phyloP scores from a whole-genome alignment of 2,888 invertebrate species.

The Cheilosia grossa region DNA sequence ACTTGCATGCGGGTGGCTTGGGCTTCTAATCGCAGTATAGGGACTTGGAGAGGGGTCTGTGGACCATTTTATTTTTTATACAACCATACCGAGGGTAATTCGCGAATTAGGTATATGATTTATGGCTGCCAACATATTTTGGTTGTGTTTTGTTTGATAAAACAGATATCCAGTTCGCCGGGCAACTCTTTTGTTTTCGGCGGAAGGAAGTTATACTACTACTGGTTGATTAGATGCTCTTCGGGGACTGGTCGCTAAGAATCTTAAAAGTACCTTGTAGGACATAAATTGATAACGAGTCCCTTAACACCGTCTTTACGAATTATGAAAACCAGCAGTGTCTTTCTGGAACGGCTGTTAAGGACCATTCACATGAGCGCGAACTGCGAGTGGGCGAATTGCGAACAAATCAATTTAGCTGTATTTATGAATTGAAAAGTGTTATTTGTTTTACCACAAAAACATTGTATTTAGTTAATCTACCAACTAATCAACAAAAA shows the following conservation, averaged over 20 bases:
- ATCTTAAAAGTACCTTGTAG: too few species aligned
- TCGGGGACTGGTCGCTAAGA: not conserved
- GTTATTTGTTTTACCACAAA: too few species aligned
- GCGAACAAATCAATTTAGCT: too few species aligned
- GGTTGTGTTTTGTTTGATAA: not conserved
- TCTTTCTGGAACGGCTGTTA: too few species aligned
- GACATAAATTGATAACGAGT: too few species aligned
- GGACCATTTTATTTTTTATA: constrained; percentile 20
- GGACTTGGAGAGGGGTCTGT: constrained; percentile 10
- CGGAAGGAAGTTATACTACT: not conserved
- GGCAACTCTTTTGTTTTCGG: constrained; percentile 25
- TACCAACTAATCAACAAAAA: too few species aligned
- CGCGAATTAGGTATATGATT: not conserved
- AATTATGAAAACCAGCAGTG: too few species aligned
- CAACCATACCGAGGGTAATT: not conserved
- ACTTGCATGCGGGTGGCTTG: constrained; percentile 32
- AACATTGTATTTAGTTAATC: too few species aligned
- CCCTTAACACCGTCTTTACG: too few species aligned
- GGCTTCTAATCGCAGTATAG: not conserved
- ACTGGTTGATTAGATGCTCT: not conserved
- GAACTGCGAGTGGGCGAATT: too few species aligned
- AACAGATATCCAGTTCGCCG: not conserved
- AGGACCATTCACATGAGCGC: too few species aligned
- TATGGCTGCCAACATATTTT: not conserved
- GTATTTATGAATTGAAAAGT: too few species aligned